Conservation (phyloP, 2,113 vertebrate species). For the Stigmatopora argus region DNA sequence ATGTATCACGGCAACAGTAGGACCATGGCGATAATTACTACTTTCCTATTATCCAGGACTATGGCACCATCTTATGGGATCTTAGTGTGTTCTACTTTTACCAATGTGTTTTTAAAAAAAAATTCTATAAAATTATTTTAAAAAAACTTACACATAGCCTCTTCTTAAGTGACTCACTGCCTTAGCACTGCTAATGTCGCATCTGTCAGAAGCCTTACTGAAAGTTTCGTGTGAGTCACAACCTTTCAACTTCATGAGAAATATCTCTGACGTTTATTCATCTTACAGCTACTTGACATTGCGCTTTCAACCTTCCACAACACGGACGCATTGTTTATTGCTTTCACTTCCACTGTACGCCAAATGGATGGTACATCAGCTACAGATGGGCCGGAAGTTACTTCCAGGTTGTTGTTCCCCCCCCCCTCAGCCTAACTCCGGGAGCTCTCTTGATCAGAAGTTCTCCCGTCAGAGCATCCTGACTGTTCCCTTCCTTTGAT, state of each 20-base stretch:
- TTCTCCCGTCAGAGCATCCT: conserved; percentile 47
- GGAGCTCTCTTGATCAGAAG: conserved; percentile 41
- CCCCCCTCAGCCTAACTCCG: conserved; percentile 7
- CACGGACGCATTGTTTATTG: conserved; percentile 12
- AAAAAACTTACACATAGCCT: neutral
- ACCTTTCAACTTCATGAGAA: conserved; percentile 23
- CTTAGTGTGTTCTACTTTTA: neutral
- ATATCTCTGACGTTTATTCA: conserved; percentile 21
- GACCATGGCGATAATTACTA: neutral
- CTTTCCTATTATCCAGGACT: neutral
- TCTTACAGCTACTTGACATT: neutral
- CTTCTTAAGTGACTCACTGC: conserved; percentile 13
- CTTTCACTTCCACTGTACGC: conserved; percentile 23
- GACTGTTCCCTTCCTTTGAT: conserved; percentile 39
- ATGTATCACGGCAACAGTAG: neutral
- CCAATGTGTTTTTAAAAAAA: neutral
- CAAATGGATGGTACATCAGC: conserved; percentile 28
- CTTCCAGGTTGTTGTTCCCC: neutral
- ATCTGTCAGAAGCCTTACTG: conserved; percentile 10
- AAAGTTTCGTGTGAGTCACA: conserved; percentile 27
- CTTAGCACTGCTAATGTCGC: conserved; percentile 17
- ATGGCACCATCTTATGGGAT: neutral
- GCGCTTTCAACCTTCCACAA: conserved; percentile 2
- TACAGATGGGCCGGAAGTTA: conserved; percentile 41
- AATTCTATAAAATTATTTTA: neutral